Conservation (phyloP, 1,140 invertebrate species). For the Bradynema listronoti region DNA sequence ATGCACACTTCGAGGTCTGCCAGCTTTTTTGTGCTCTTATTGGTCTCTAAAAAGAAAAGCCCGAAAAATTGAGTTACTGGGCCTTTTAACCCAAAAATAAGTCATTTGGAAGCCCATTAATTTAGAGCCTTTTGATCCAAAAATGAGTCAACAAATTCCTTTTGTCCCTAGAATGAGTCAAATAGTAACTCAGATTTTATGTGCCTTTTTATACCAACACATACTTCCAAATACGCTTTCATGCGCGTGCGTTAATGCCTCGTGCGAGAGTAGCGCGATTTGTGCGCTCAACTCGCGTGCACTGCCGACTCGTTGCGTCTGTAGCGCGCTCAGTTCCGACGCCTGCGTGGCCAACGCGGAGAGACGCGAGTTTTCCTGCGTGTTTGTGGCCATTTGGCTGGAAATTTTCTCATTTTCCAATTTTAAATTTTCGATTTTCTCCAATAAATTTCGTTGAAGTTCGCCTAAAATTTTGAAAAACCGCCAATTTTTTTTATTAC, state of each 20-base stretch:
- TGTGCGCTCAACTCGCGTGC: neutral
- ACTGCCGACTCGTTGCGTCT: neutral
- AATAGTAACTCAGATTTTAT: too few relatives aligned
- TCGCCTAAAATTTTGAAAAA: neutral
- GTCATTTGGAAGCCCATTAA: too few relatives aligned
- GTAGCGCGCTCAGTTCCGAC: conserved; percentile 2
- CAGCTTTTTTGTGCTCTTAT: neutral
- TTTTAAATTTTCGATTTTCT: neutral
- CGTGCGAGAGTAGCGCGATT: neutral
- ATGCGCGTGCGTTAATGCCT: neutral
- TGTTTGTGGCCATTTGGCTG: conserved; percentile 2
- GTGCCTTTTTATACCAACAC: too few relatives aligned
- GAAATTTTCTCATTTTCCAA: neutral
- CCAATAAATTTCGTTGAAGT: neutral
- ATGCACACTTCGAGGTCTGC: neutral
- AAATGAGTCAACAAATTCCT: too few relatives aligned
- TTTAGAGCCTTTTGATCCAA: too few relatives aligned
- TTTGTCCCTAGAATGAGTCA: too few relatives aligned
- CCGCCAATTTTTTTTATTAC: neutral
- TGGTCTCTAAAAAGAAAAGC: too few relatives aligned
- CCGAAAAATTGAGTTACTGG: too few relatives aligned
- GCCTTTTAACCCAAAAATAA: too few relatives aligned
- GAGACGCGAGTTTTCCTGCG: neutral
- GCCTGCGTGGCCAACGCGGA: conserved; percentile 1
- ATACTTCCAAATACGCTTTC: conserved; percentile 1